Evolutionary conservation across 2,113 vertebrate genomes (phyloP).

Genomic region (Xenopus laevis): DNA sequence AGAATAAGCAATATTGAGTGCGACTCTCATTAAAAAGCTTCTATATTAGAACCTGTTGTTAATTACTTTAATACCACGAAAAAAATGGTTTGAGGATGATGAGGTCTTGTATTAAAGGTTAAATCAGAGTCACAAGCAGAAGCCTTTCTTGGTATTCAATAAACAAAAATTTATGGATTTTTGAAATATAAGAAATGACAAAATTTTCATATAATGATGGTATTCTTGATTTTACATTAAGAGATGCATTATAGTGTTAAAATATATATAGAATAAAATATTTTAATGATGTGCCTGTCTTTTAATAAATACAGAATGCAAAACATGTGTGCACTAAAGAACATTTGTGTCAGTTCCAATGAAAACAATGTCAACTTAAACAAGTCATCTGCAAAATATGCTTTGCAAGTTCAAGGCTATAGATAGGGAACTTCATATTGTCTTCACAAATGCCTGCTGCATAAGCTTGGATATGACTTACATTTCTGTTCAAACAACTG

Average conservation of each 20-base stretch:
- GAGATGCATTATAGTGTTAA: neutral
- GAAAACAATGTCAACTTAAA: no score
- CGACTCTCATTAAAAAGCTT: conserved; percentile 14
- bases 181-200: neutral
- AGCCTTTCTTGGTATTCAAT: neutral
- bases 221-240: neutral
- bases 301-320: conserved; percentile 6
- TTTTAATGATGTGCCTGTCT: conserved; percentile 8
- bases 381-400: no score
- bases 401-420: no score
- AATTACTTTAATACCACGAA: neutral
- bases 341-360: no score
- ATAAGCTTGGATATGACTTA: no score
- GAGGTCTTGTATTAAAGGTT: neutral
- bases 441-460: no score
- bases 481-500: no score
- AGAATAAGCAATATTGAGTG: conserved; percentile 35
- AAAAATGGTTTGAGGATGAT: neutral
- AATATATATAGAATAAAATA: conserved; percentile 9
- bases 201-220: neutral
- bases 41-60: neutral
- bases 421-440: no score
- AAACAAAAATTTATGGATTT: neutral
- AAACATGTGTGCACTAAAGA: neutral
- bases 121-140: neutral